Percentiles rank a stretch among this genome's conserved stretches.
Evolutionary conservation across 2,113 vertebrate genomes (phyloP).

Genomic region (cattle (Bos taurus)): DNA sequence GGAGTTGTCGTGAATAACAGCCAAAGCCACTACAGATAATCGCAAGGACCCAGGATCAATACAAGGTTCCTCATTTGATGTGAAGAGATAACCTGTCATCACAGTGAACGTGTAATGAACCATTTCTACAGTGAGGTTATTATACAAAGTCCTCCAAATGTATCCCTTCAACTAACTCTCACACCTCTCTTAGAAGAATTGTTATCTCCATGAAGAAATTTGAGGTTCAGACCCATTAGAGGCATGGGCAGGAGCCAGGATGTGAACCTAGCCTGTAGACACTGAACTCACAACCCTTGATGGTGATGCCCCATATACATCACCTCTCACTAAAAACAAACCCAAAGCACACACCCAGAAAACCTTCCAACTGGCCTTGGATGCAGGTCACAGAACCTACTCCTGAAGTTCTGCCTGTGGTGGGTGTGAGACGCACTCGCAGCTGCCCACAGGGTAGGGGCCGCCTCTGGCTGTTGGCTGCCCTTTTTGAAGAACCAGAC

Average conservation of each 20-base stretch:
- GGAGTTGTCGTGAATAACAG: neutral
- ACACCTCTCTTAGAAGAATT: neutral
- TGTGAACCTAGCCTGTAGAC: neutral
- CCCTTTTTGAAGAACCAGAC: neutral
- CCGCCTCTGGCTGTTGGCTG: neutral
- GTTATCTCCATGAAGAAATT: neutral
- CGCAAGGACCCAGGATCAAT: neutral
- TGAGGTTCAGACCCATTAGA: neutral
- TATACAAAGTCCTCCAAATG: neutral
- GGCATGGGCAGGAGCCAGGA: neutral
- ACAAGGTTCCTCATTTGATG: neutral
- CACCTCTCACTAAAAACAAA: neutral
- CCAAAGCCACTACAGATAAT: neutral
- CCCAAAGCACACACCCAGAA: neutral
- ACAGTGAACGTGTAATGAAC: neutral
- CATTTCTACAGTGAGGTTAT: neutral
- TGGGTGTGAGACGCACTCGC: neutral
- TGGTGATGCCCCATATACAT: neutral
- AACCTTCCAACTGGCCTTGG: neutral
- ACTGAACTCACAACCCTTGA: neutral
- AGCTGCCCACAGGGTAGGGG: accelerated
- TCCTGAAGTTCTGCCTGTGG: neutral
- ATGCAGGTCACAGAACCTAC: neutral
- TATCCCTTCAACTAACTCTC: neutral
- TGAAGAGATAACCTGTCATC: neutral